Percentiles rank a stretch among this genome's conserved stretches.
phyloP scores from a whole-genome alignment of 2,888 invertebrate genomes.

The Cerceris rybyensis region DNA sequence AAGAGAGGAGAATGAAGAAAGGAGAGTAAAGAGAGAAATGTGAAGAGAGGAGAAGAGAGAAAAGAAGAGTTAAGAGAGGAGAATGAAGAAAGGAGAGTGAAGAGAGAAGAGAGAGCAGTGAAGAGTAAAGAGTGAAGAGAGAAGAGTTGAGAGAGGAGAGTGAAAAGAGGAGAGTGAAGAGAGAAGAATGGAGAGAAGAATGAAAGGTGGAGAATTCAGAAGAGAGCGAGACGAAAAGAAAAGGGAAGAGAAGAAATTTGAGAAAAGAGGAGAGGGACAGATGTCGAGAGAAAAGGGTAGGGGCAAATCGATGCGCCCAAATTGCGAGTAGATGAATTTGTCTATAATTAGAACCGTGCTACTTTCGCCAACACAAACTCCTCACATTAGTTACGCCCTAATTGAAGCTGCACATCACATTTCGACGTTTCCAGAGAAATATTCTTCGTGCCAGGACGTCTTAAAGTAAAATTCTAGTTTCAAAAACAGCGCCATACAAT shows the following conservation, averaged over 20 bases:
- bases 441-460: background rate
- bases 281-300: background rate
- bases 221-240: no score
- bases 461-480: no score
- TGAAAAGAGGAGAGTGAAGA: no score
- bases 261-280: background rate
- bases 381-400: conserved; percentile 19
- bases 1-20: background rate
- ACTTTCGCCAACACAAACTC: conserved; percentile 15
- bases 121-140: no score
- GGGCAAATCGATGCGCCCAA: conserved; percentile 22
- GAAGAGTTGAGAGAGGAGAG: no score
- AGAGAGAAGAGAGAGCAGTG: no score
- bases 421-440: background rate
- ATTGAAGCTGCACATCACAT: conserved; percentile 15
- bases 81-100: no score
- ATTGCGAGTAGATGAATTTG: conserved; percentile 64
- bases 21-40: background rate
- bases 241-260: background rate
- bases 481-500: no score
- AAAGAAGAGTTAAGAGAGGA: no score
- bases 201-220: no score
- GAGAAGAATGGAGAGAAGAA: background rate
- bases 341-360: conserved; percentile 70
- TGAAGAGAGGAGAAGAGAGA: no score